Percentiles rank a stretch among this genome's conserved stretches.
These are phyloP conservation scores for Scyliorhinus canicula DNA, from an alignment of 2,797 vertebrate species.

Conservation along the genomic window DNA sequence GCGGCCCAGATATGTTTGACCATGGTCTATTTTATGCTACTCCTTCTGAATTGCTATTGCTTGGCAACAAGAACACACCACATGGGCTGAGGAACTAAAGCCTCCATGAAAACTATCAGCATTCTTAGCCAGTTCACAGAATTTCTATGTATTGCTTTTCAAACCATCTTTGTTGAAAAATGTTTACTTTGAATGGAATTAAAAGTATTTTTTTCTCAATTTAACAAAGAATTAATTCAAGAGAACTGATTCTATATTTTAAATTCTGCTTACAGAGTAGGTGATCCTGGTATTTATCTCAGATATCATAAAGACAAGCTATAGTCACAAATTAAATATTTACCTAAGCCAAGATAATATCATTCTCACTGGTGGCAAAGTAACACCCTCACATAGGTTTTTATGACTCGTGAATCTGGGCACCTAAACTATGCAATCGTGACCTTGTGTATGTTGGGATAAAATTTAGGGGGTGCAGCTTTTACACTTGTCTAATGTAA, in stretches of 20 bases:
- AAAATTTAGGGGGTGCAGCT: neutral
- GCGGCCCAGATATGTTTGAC: neutral
- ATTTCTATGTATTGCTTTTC: neutral
- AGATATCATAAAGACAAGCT: conserved; percentile 34
- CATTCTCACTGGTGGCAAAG: neutral
- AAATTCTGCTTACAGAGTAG: conserved; percentile 48
- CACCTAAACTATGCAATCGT: neutral
- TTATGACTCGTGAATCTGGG: neutral
- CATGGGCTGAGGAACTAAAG: neutral
- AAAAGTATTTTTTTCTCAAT: neutral
- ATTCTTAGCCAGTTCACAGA: neutral
- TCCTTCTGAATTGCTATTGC: neutral
- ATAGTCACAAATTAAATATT: neutral
- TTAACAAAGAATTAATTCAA: neutral
- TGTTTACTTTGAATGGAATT: neutral
- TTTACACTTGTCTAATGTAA: neutral
- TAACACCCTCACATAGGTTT: neutral
- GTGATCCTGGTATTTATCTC: conserved; percentile 51
- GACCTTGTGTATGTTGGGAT: neutral
- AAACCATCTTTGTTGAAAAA: neutral
- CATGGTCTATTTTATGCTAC: neutral
- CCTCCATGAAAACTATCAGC: neutral
- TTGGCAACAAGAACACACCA: neutral
- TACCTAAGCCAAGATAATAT: conserved; percentile 27
- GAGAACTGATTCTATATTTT: neutral